Evolutionary conservation across 1,140 invertebrate genomes (phyloP).

Genomic region (Aphidius ervi): DNA sequence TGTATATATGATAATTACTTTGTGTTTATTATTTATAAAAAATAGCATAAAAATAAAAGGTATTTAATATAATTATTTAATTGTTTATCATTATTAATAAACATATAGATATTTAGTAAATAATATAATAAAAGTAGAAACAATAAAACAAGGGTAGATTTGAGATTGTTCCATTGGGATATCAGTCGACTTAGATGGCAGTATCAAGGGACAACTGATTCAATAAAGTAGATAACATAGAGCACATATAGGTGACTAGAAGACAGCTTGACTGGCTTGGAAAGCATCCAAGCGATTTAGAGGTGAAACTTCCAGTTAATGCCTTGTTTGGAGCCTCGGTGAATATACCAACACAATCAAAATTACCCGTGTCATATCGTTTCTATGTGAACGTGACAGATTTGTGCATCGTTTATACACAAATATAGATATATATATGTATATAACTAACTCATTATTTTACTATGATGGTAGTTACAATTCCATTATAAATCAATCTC

Average conservation of each 20-base stretch:
- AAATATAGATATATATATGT: too few species aligned
- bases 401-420: too few species aligned
- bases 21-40: not conserved
- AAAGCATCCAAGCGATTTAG: constrained; percentile 30
- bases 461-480: too few species aligned
- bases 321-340: not conserved
- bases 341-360: too few species aligned
- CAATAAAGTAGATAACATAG: constrained; percentile 40
- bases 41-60: too few species aligned
- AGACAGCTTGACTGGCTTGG: constrained; percentile 31
- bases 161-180: constrained; percentile 35
- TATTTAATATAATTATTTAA: too few species aligned
- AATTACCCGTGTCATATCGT: too few species aligned
- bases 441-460: too few species aligned
- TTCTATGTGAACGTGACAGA: too few species aligned
- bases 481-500: too few species aligned
- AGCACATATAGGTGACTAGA: constrained; percentile 30
- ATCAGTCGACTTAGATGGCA: constrained; percentile 20
- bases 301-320: constrained; percentile 14
- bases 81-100: too few species aligned
- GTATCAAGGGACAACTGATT: constrained; percentile 34
- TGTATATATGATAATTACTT: not conserved
- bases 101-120: too few species aligned
- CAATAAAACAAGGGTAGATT: constrained; percentile 29
- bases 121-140: not conserved